Percentiles rank a stretch among this genome's conserved stretches.
Conservation (phyloP, 2,888 invertebrate species). For the Pelosia muscerda region DNA sequence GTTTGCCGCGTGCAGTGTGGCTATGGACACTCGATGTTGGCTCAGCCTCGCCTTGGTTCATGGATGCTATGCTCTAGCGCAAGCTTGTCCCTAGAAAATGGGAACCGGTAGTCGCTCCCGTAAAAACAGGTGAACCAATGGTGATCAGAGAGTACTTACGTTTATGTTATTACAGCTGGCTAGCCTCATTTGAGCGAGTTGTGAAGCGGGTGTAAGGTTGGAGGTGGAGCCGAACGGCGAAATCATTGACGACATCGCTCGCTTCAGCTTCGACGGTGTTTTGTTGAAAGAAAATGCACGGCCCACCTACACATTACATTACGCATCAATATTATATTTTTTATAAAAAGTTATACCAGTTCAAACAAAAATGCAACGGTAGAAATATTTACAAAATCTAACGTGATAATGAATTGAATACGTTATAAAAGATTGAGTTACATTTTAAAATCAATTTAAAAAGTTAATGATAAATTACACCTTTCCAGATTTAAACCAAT, state of each 20-base stretch:
- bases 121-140: not conserved
- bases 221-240: slow-evolving; percentile 95
- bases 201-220: slow-evolving; percentile 93
- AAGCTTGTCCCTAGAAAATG: not conserved
- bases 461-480: not conserved
- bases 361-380: not conserved
- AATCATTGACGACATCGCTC: slow-evolving; percentile 98
- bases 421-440: not conserved
- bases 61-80: not conserved
- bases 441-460: not conserved
- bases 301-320: slow-evolving; percentile 88
- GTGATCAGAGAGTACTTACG: slow-evolving; percentile 85
- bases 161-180: slow-evolving; percentile 95
- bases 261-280: slow-evolving; percentile 96
- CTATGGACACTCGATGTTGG: too few species aligned
- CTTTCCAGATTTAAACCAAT: not conserved
- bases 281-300: slow-evolving; percentile 98
- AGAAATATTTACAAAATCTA: slow-evolving; percentile 4
- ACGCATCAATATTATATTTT: slow-evolving; percentile 17
- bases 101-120: not conserved
- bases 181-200: slow-evolving; percentile 94
- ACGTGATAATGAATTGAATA: slow-evolving; percentile 2
- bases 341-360: not conserved
- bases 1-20: too few species aligned
- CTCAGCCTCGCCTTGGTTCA: too few species aligned